These are phyloP conservation scores for Martes martes DNA, from an alignment of 2,113 vertebrate species.

Conservation along the genomic window DNA sequence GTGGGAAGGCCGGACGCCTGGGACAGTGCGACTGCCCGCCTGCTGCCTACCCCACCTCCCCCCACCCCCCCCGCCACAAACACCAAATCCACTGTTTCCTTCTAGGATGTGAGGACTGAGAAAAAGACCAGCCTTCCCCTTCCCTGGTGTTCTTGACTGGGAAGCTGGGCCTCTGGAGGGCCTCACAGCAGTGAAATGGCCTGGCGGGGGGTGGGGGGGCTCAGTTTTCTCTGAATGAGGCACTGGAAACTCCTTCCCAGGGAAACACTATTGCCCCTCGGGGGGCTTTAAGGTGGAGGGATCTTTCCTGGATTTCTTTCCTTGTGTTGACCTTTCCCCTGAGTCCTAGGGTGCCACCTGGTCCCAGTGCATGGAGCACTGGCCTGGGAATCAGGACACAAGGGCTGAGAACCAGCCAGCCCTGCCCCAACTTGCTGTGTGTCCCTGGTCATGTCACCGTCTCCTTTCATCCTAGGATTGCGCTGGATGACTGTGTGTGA, in stretches of 20 bases:
- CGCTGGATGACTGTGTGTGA: background rate
- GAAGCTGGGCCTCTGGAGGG: background rate
- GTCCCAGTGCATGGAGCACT: no score
- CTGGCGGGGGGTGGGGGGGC: no score
- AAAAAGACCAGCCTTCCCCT: background rate
- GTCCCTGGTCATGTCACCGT: background rate
- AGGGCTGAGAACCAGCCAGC: background rate
- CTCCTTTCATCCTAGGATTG: background rate
- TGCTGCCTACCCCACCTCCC: no score
- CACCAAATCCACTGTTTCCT: background rate
- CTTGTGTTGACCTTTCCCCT: fast-evolving
- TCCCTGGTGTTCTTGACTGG: background rate
- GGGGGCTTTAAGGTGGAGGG: fast-evolving
- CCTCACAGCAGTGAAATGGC: no score
- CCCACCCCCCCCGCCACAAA: fast-evolving
- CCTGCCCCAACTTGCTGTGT: background rate
- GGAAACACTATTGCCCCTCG: fast-evolving
- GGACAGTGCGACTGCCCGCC: background rate
- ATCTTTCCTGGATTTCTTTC: background rate
- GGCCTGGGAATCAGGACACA: background rate
- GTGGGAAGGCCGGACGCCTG: background rate
- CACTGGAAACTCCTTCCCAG: fast-evolving
- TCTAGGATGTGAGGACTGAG: background rate
- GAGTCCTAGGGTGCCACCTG: no score
- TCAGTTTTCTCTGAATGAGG: background rate